A percentile compares a stretch with the other conserved stretches of the same genome.
Evolutionary conservation across 2,888 invertebrate genomes (phyloP).

Genomic region (Strigamia maritima): DNA sequence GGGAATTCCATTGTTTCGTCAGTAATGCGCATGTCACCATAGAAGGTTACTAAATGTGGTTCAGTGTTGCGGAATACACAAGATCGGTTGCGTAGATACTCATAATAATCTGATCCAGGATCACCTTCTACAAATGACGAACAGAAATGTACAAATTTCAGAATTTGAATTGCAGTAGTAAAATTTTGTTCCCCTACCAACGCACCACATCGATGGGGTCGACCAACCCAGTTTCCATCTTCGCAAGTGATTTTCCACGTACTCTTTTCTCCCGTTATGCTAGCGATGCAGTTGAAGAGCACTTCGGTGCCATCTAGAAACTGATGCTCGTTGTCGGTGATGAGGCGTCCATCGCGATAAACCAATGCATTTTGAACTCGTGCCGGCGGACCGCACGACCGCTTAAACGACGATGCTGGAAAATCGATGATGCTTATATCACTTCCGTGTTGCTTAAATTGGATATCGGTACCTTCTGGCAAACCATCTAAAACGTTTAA

Average conservation of each 20-base stretch:
- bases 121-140: slow-evolving; percentile 40
- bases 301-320: slow-evolving; percentile 80
- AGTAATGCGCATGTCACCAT: slow-evolving; percentile 71
- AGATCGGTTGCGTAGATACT: slow-evolving; percentile 60
- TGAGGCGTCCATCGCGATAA: slow-evolving; percentile 64
- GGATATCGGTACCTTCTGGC: slow-evolving; percentile 44
- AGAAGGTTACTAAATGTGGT: slow-evolving; percentile 74
- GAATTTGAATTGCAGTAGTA: neutral
- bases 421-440: slow-evolving; percentile 49
- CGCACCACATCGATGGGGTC: slow-evolving; percentile 74
- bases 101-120: slow-evolving; percentile 41
- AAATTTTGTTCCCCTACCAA: neutral
- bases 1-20: slow-evolving; percentile 75
- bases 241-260: slow-evolving; percentile 83
- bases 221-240: slow-evolving; percentile 78
- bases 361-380: slow-evolving; percentile 75
- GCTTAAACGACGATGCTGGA: slow-evolving; percentile 42
- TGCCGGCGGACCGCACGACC: slow-evolving; percentile 63
- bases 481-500: slow-evolving; percentile 42
- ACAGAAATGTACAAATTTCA: neutral
- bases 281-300: slow-evolving; percentile 74
- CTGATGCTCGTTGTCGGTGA: slow-evolving; percentile 62
- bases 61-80: slow-evolving; percentile 75
- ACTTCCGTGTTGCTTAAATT: slow-evolving; percentile 49
- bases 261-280: slow-evolving; percentile 72